phyloP scores from a whole-genome alignment of 2,113 vertebrate species.

The Atrichornis clamosus region DNA sequence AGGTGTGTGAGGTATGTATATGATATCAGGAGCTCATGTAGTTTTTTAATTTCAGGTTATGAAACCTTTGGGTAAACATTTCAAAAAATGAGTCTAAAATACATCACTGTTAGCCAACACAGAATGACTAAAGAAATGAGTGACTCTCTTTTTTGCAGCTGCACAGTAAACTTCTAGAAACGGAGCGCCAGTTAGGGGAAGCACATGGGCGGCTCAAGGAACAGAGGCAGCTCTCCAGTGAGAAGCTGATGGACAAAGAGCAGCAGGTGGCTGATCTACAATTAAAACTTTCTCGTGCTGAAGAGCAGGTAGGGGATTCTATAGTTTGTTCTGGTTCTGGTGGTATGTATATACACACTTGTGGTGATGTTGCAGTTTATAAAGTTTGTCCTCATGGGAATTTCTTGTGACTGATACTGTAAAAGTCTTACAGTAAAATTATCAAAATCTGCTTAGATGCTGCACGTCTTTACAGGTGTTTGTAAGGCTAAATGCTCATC shows the following conservation, averaged over 20 bases:
- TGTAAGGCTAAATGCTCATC: not conserved
- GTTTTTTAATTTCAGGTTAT: not conserved
- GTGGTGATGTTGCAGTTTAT: not conserved
- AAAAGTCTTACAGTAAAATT: not conserved
- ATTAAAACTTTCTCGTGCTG: conserved; percentile 89
- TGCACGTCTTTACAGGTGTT: not conserved
- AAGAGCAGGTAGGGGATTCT: conserved; percentile 85
- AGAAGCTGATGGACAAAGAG: conserved; percentile 95
- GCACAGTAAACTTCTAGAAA: conserved; percentile 91
- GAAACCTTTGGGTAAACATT: not conserved
- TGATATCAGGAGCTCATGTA: not conserved
- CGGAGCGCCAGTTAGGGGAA: conserved; percentile 92
- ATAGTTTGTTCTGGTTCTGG: not conserved
- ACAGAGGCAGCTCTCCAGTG: conserved; percentile 94
- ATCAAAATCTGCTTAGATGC: not conserved
- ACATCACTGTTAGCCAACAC: not conserved
- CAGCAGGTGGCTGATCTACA: conserved; percentile 93
- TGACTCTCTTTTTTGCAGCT: conserved; percentile 72
- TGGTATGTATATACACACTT: not conserved
- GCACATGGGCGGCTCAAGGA: conserved; percentile 95
- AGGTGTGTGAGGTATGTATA: not conserved
- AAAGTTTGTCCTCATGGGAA: not conserved
- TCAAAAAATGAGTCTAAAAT: not conserved
- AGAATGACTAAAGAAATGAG: not conserved
- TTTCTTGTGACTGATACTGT: not conserved